Evolutionary conservation across 2,888 invertebrate species (phyloP).

Genomic region (Seira sanloemensis): DNA sequence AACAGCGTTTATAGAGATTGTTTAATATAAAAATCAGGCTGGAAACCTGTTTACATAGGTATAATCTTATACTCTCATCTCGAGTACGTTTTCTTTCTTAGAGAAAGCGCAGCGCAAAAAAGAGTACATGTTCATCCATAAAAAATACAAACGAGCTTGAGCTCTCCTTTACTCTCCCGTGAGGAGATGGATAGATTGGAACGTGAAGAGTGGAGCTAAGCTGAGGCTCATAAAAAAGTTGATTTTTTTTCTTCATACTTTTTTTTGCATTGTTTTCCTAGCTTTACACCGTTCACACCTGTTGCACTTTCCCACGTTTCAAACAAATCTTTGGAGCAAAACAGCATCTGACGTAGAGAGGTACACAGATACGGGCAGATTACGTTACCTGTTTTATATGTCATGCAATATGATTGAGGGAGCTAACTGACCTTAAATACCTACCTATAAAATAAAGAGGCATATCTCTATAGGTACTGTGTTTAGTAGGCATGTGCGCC

Average conservation of each 20-base stretch:
- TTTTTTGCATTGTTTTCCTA: slow-evolving; percentile 33
- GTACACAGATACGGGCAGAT: slow-evolving; percentile 11
- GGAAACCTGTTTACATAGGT: slow-evolving; percentile 46
- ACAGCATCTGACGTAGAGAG: slow-evolving; percentile 54
- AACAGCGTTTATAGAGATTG: not conserved
- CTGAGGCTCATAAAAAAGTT: slow-evolving; percentile 58
- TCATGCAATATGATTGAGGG: slow-evolving; percentile 49
- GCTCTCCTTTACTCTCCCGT: too few relatives aligned
- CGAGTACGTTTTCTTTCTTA: not conserved
- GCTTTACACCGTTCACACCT: slow-evolving; percentile 70
- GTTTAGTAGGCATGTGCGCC: slow-evolving; percentile 6
- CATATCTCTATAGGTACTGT: not conserved
- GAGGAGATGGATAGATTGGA: slow-evolving; percentile 23
- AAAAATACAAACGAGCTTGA: too few relatives aligned
- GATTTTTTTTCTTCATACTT: slow-evolving; percentile 59
- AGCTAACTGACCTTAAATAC: slow-evolving; percentile 48
- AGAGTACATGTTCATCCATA: too few relatives aligned
- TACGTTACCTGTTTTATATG: slow-evolving; percentile 52
- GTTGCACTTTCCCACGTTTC: slow-evolving; percentile 72
- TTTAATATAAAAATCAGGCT: slow-evolving; percentile 30
- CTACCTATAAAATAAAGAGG: slow-evolving; percentile 21
- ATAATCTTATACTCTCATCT: not conserved
- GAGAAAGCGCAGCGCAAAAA: not conserved
- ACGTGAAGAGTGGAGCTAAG: slow-evolving; percentile 34
- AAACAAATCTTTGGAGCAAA: slow-evolving; percentile 31